A percentile compares a stretch with the other conserved stretches of the same genome.
Conservation (phyloP, 2,888 invertebrate genomes). For the Agrochola lychnidis region DNA sequence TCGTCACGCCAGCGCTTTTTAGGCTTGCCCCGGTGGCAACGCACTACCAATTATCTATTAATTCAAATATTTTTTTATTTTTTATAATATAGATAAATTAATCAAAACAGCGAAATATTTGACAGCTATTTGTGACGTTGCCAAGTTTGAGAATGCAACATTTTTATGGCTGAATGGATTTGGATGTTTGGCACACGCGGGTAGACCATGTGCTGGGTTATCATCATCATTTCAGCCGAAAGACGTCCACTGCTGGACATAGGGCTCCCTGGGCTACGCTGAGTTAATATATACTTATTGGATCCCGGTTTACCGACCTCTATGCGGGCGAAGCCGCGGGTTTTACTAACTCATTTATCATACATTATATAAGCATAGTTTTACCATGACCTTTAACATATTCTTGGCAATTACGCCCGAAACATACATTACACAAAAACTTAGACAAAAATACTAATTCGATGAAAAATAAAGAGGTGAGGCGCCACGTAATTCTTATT, state of each 20-base stretch:
- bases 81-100: neutral
- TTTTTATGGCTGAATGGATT: neutral
- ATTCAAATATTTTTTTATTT: too few species aligned
- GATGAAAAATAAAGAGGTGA: constrained; percentile 12
- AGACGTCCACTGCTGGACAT: too few species aligned
- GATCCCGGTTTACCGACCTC: neutral
- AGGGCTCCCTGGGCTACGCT: too few species aligned
- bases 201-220: neutral
- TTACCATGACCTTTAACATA: neutral
- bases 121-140: neutral
- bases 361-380: neutral
- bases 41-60: too few species aligned
- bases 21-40: too few species aligned
- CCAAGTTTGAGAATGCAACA: neutral
- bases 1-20: too few species aligned
- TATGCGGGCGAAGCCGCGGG: neutral
- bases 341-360: constrained; percentile 1
- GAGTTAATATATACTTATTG: too few species aligned
- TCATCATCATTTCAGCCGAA: too few species aligned
- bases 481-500: constrained; percentile 27
- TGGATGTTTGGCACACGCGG: too few species aligned
- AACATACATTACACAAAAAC: neutral
- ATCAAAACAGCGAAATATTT: neutral
- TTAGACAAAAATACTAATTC: neutral
- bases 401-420: neutral